Percentiles rank a stretch among this genome's conserved stretches.
phyloP scores from a whole-genome alignment of 2,888 invertebrate genomes.

The Schizotus pectinicornis region DNA sequence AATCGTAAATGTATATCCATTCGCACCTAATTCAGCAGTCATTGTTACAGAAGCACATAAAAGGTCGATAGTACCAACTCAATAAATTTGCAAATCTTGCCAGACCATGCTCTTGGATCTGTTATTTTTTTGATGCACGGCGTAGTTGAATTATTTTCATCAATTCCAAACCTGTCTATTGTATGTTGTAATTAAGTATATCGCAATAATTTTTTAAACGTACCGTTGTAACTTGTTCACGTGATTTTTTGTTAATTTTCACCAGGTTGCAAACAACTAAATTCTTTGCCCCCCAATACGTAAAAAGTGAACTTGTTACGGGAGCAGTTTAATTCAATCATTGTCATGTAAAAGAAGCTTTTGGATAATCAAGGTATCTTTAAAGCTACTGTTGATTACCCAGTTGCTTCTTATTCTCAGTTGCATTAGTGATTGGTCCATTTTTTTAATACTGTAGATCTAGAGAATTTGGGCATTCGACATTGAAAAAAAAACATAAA shows the following conservation, averaged over 20 bases:
- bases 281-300: slow-evolving; percentile 10
- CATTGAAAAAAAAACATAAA: slow-evolving; percentile 2
- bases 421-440: slow-evolving; percentile 27
- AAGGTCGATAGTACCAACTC: slow-evolving; percentile 6
- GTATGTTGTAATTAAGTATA: slow-evolving; percentile 21
- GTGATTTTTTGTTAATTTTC: slow-evolving; percentile 7
- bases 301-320: slow-evolving; percentile 24
- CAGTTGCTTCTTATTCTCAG: slow-evolving; percentile 8
- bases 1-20: slow-evolving; percentile 21
- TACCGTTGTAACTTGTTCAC: slow-evolving; percentile 22
- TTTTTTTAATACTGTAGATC: background rate
- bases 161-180: slow-evolving; percentile 10
- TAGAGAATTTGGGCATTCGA: slow-evolving; percentile 7
- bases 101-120: slow-evolving; percentile 7
- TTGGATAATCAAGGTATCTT: too few species aligned
- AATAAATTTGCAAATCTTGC: slow-evolving; percentile 10
- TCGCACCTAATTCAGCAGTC: slow-evolving; percentile 15
- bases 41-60: slow-evolving; percentile 13
- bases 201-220: slow-evolving; percentile 22
- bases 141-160: slow-evolving; percentile 23
- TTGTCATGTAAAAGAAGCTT: background rate
- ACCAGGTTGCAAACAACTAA: slow-evolving; percentile 3
- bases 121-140: background rate
- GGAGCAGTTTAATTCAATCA: slow-evolving; percentile 6
- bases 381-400: slow-evolving; percentile 1